phyloP scores from a whole-genome alignment of 2,888 invertebrate genomes.

The Conomelus anceps region DNA sequence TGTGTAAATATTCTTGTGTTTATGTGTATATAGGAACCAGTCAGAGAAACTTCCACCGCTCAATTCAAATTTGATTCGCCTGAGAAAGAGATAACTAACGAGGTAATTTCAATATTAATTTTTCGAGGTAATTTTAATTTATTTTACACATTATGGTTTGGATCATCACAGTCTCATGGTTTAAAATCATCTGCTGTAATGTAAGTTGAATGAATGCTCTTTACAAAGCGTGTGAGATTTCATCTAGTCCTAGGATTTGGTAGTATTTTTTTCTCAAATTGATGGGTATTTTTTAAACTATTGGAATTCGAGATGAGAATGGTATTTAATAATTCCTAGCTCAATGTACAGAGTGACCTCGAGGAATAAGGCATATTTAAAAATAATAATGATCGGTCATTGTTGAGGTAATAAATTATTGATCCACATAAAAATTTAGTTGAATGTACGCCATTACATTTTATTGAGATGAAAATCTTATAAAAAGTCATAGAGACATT shows the following conservation, averaged over 20 bases:
- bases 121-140: no score
- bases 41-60: constrained; percentile 16
- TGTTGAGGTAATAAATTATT: no score
- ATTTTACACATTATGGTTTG: no score
- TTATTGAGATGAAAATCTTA: no score
- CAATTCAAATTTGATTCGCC: constrained; percentile 44
- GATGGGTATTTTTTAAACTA: neutral
- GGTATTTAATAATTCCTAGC: no score
- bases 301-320: no score
- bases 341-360: no score
- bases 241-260: neutral
- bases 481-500: no score
- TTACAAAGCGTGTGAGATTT: neutral
- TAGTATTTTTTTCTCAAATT: neutral
- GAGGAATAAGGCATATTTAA: no score
- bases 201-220: neutral
- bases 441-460: no score
- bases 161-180: neutral
- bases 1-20: neutral
- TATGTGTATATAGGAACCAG: constrained; percentile 19
- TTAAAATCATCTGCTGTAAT: neutral
- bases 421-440: no score
- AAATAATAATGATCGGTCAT: no score
- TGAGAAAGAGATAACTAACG: constrained; percentile 34
- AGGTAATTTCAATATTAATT: neutral